A percentile compares a stretch with the other conserved stretches of the same genome.
Conservation (phyloP, 2,888 invertebrate genomes). For the Phytoseiulus persimilis region DNA sequence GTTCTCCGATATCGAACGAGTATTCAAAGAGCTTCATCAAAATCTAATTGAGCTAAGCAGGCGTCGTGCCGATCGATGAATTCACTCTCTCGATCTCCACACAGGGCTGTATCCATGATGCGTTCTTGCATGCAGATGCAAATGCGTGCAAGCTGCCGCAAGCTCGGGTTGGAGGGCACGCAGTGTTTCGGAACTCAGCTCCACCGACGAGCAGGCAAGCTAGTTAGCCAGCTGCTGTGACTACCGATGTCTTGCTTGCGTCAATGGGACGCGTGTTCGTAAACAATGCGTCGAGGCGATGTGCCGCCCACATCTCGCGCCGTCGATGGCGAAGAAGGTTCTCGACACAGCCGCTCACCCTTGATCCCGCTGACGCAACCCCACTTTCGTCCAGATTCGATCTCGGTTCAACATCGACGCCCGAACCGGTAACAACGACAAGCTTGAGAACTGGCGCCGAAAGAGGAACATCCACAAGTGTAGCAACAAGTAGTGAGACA, state of each 20-base stretch:
- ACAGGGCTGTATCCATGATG: too few relatives aligned
- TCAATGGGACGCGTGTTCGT: background rate
- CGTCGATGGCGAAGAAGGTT: background rate
- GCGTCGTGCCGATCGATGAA: too few relatives aligned
- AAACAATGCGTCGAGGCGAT: background rate
- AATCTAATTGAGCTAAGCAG: too few relatives aligned
- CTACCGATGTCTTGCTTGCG: background rate
- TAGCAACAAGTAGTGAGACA: background rate
- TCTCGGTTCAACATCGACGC: background rate
- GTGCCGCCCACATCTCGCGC: background rate
- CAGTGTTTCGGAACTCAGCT: too few relatives aligned
- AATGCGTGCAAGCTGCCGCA: too few relatives aligned
- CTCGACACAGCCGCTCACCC: background rate
- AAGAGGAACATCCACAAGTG: background rate
- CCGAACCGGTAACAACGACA: background rate
- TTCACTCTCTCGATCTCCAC: too few relatives aligned
- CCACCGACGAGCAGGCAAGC: background rate
- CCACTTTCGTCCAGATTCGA: background rate
- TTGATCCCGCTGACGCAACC: background rate
- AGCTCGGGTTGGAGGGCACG: too few relatives aligned
- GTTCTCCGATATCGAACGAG: too few relatives aligned
- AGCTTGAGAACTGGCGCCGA: background rate
- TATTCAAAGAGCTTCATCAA: too few relatives aligned
- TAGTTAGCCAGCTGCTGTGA: background rate
- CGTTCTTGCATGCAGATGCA: too few relatives aligned